Percentiles rank a stretch among this genome's conserved stretches.
These are phyloP conservation scores for Bufo bufo DNA, from an alignment of 2,113 vertebrate genomes.

Conservation along the genomic window DNA sequence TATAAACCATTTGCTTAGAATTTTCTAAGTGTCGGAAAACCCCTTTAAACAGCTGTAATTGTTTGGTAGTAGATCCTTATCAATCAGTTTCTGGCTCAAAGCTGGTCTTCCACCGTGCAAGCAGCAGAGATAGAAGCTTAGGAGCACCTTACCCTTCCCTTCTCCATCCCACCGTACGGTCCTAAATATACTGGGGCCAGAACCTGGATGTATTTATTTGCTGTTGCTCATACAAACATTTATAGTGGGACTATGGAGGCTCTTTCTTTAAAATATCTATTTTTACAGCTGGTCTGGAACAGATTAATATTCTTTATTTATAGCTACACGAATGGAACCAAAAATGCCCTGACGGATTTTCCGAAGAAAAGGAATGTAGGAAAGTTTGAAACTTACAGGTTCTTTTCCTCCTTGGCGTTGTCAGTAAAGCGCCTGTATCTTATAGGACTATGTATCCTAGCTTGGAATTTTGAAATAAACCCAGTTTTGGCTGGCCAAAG, in stretches of 20 bases:
- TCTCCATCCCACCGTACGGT: not conserved
- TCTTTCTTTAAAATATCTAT: not conserved
- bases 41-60: too few relatives aligned
- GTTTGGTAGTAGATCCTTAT: too few relatives aligned
- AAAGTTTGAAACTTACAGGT: not conserved
- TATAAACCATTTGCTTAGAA: too few relatives aligned
- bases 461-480: not conserved
- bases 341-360: not conserved
- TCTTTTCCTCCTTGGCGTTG: not conserved
- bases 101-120: too few relatives aligned
- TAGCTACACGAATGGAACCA: not conserved
- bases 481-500: too few relatives aligned
- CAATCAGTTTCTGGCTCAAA: too few relatives aligned
- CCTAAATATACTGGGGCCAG: not conserved
- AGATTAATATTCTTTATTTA: slow-evolving; percentile 1
- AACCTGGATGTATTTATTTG: not conserved
- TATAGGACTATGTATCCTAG: not conserved
- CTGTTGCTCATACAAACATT: not conserved
- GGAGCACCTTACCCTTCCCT: not conserved
- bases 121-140: not conserved
- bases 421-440: not conserved
- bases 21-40: too few relatives aligned
- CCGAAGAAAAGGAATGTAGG: not conserved
- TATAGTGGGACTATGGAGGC: not conserved
- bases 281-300: not conserved